Evolutionary conservation across 2,113 vertebrate genomes (phyloP), one percentile per base, ranked within the genome.

Genomic region (Rana temporaria): DNA sequence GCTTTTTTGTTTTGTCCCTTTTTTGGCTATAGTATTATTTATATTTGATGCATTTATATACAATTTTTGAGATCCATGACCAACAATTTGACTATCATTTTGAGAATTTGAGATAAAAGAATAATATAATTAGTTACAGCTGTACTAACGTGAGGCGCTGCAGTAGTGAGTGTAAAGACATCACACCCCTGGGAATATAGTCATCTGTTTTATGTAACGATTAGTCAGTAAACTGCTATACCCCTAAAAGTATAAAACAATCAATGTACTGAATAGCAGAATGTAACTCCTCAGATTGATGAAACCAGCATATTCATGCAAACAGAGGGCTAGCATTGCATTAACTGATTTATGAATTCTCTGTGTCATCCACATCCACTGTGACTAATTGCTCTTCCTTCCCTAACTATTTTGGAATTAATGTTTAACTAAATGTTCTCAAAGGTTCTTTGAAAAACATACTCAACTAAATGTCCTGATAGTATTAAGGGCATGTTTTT

Each of bases 331-430:
- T 64, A 22, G 9, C n/a, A 66, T 65, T 66, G 17, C n/a, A 64
- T 48, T n/a, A 38, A 48, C 22, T 63, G 74, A 63, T 78, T 55
- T 26, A 17, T 52, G 60, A 53, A 42, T 17, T 52, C n/a, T 32
- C 15, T 20, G 32, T 48, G 42, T 17, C 24, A 65, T 52, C 34
- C n/a, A 52, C 34, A 77, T 53, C 16, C 38, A 71, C 42, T 20
- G 20, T 69, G 67, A 69, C 34, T 69, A 69, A 69, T 69, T 48
- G 16, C 19, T 34, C 38, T 42, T 19, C 67, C 42, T n/a, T 69
- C 42, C 60, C 60, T 20, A 26, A 20, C 12, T 63, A 63, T 22
- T 62, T 4, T 7, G 38, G 38, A 42, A 42, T 24, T 9, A 62
- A 4, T 22, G 59, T 62, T 62, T 62, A 24, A 24, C 22, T 3